phyloP scores from a whole-genome alignment of 1,140 invertebrate genomes.

The Camponotus floridanus region DNA sequence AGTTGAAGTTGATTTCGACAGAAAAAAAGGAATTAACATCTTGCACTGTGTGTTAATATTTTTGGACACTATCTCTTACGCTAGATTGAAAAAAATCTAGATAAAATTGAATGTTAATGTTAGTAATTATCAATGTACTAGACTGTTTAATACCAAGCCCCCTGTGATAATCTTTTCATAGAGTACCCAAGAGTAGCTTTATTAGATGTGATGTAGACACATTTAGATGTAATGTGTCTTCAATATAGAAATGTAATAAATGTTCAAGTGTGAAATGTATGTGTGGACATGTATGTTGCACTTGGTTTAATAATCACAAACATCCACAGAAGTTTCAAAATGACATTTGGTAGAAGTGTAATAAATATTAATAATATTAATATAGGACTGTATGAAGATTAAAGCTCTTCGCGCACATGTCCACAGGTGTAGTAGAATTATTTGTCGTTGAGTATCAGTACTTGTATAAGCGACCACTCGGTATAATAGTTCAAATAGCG shows the following conservation, averaged over 20 bases:
- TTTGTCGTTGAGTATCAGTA: constrained; percentile 32
- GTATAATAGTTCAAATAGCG: constrained; percentile 33
- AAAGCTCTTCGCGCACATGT: neutral
- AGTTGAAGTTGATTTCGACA: neutral
- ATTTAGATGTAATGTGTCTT: constrained; percentile 1
- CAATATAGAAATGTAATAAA: neutral
- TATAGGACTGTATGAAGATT: neutral
- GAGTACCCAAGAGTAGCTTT: constrained; percentile 11
- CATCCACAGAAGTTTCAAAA: neutral
- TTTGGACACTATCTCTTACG: neutral
- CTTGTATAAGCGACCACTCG: constrained; percentile 46
- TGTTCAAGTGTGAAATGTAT: neutral
- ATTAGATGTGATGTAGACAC: neutral
- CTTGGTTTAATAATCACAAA: neutral
- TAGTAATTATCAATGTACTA: neutral
- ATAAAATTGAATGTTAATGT: neutral
- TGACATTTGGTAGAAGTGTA: neutral
- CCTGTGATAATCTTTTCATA: neutral
- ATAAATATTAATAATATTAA: constrained; percentile 8
- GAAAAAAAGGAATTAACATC: constrained; percentile 9
- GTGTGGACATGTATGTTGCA: neutral
- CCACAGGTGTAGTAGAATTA: constrained; percentile 34
- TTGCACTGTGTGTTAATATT: neutral
- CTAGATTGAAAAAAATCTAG: neutral
- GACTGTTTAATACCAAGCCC: neutral